Percentiles rank a stretch among this genome's conserved stretches.
Evolutionary conservation across 2,888 invertebrate genomes (phyloP).

Genomic region (Muschampia plurimacula): DNA sequence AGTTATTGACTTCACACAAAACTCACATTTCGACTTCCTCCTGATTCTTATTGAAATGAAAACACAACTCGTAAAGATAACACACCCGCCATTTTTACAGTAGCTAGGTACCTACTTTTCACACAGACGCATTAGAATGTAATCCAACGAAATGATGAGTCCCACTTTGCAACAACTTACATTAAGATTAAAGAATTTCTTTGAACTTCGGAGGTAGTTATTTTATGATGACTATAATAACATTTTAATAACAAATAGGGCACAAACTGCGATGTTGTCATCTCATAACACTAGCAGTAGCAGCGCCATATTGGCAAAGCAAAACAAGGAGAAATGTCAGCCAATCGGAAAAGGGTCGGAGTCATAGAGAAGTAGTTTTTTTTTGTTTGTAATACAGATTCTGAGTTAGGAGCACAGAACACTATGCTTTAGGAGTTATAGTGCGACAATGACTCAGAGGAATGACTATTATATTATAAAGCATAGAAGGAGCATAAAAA

Average conservation of each 20-base stretch:
- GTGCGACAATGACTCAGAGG: too few species aligned
- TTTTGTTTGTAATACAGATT: slow-evolving; percentile 6
- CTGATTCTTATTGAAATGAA: slow-evolving; percentile 65
- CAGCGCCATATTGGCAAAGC: slow-evolving; percentile 83
- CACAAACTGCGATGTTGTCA: slow-evolving; percentile 86
- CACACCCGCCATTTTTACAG: slow-evolving; percentile 85
- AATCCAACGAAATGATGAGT: slow-evolving; percentile 52
- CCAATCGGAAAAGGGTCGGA: slow-evolving; percentile 48
- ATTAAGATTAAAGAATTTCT: slow-evolving; percentile 65
- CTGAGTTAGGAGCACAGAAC: too few species aligned
- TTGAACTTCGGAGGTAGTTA: slow-evolving; percentile 76
- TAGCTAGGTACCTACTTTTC: slow-evolving; percentile 72
- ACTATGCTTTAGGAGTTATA: too few species aligned
- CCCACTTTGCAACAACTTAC: slow-evolving; percentile 58
- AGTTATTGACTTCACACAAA: slow-evolving; percentile 54
- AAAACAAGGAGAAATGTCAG: slow-evolving; percentile 52
- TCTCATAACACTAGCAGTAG: slow-evolving; percentile 76
- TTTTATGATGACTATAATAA: slow-evolving; percentile 59
- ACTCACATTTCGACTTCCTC: slow-evolving; percentile 66
- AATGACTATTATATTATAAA: too few species aligned
- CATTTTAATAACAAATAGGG: slow-evolving; percentile 73
- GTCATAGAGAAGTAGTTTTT: slow-evolving; percentile 46
- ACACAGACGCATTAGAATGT: slow-evolving; percentile 65
- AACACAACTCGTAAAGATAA: slow-evolving; percentile 83
- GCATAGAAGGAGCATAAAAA: too few species aligned